Base-by-base conservation (phyloP, 1,140 invertebrate genomes). In the Anastrepha ludens region DNA sequence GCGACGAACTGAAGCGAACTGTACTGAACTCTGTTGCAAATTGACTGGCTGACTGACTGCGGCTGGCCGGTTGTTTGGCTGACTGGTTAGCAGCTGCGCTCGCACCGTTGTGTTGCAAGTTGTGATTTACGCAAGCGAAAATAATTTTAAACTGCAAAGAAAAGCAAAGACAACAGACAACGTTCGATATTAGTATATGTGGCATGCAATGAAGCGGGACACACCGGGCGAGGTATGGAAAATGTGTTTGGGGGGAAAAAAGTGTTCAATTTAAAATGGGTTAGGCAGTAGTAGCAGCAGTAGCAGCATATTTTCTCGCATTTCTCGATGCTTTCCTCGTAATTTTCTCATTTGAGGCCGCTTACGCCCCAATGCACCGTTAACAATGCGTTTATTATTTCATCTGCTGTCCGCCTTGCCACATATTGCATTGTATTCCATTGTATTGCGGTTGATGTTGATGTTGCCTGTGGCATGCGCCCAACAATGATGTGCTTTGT, bases 311-410 rank as follows among this genome's bases (percentile, higher is more conserved):
- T 11, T 81, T 81, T 81, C 74, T 55, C 74, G 44, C 74, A 81
- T 81, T 81, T 81, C 74, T 81, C 47, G 44, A 20, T n/a, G 74
- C 74, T 81, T 81, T 81, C 74, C 47, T 81, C 44, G 44, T 81
- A 81, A 81, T 81, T 81, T 81, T 20, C 74, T 81, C 74, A 81
- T 81, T 81, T 81, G 74, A 20, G 74, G 20, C n/a, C 47, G 74
- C 74, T 55, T 44, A 6, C 47, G 47, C 47, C 74, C 47, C 74
- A 81, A 81, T 58, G 17, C 20, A 81, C 74, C 74, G 74, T 81
- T 81, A 81, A 81, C 74, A 81, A 81, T 81, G 44, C 74, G 74
- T 81, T 81, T 81, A 81, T 81, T 81, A 81, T 81, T 81, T 81
- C 74, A 81, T 74, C 41, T 81, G 74, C 74, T 81, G 74, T 81